Evolutionary conservation across 2,797 vertebrate genomes (phyloP).

Genomic region (Hydrolagus colliei): DNA sequence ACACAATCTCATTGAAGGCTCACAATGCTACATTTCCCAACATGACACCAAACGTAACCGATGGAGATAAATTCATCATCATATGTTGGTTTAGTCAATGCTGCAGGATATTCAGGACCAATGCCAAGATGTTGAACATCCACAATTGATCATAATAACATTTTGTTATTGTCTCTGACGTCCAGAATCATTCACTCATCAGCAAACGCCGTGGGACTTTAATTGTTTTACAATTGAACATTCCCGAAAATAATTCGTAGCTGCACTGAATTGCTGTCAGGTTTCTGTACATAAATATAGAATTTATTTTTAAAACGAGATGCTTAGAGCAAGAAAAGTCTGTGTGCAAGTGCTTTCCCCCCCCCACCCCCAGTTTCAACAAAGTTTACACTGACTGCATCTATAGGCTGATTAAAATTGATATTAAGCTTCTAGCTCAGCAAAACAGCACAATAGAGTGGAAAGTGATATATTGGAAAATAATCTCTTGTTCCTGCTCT

Average conservation of each 20-base stretch:
- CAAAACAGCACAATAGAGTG: neutral
- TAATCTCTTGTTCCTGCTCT: neutral
- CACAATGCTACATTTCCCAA: neutral
- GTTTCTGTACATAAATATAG: neutral
- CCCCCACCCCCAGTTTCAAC: too few relatives aligned
- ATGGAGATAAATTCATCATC: slow-evolving; percentile 36
- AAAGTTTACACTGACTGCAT: neutral
- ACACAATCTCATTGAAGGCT: neutral
- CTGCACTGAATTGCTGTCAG: neutral
- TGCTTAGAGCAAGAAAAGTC: neutral
- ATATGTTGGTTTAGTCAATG: slow-evolving; percentile 30
- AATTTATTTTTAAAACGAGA: slow-evolving; percentile 5
- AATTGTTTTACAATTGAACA: slow-evolving; percentile 24
- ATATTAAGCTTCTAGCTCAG: neutral
- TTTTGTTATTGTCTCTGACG: slow-evolving; percentile 12
- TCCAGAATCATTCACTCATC: slow-evolving; percentile 31
- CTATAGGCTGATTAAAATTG: neutral
- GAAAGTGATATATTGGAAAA: neutral
- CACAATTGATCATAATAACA: slow-evolving; percentile 34
- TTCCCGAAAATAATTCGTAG: too few relatives aligned
- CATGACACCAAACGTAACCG: slow-evolving; percentile 32
- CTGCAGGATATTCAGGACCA: slow-evolving; percentile 23
- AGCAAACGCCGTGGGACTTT: slow-evolving; percentile 15
- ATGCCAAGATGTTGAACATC: slow-evolving; percentile 33
- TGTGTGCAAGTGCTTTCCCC: neutral